Base-by-base conservation (phyloP, 1,140 invertebrate genomes). In the Drosophila suzukii region DNA sequence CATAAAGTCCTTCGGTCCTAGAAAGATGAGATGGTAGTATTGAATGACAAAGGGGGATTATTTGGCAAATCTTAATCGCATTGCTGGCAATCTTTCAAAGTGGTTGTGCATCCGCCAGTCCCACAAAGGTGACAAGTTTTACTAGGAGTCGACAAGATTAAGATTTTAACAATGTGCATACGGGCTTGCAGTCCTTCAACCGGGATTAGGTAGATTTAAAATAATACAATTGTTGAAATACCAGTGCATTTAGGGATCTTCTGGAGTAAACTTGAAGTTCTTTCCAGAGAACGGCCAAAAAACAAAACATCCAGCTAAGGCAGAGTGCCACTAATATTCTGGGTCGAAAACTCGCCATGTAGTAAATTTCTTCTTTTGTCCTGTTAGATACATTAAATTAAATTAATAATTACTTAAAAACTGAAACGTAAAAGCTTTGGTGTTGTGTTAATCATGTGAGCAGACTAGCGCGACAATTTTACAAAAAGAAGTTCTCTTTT, bases 11-110 rank as follows among this genome's bases (percentile, higher is more conserved):
- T 8, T 11, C 15, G 32, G 39, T 17, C 24, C 13, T 36, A 6
- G 60, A 15, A 62, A 62, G 60, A 15, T 55, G 60, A 62, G 30
- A 63, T 27, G 27, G 6, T 17, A 32, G 51, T 63, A 8, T 30
- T 55, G 17, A 55, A 39, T 53, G 20, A n/a, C 36, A 34, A 73
- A 60, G 73, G 46, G 56, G 53, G 57, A 77, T 57, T 46, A 74
- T 53, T 61, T 66, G n/a, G 12, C 10, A 66, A 75, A 54, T 51
- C 38, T 34, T 72, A 77, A 74, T 74, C 62, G 34, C 50, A 47
- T 73, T 67, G 62, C 36, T 32, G 24, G 8, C 49, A 68, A 57
- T 61, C 65, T 20, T 38, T 32, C 13, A 41, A 41, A 49, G 44
- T n/a, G 55, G 30, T 44, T 36, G 46, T 41, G 46, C 30, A 34